These are phyloP conservation scores for Polydrusus pterygomalis DNA, from an alignment of 2,888 invertebrate species.

Conservation along the genomic window DNA sequence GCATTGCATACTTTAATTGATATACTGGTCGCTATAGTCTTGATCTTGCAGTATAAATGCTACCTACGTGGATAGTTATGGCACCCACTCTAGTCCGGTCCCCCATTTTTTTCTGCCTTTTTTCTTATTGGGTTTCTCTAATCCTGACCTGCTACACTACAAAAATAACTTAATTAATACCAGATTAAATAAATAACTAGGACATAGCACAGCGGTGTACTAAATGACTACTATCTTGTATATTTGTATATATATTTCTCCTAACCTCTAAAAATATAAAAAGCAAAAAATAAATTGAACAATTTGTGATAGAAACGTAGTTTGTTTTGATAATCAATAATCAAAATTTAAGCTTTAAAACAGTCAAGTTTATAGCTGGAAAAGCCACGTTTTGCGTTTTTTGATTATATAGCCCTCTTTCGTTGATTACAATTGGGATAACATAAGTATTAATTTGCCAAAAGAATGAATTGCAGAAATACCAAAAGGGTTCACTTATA, in stretches of 20 bases:
- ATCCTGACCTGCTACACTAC: conserved; percentile 11
- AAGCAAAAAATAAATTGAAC: conserved; percentile 4
- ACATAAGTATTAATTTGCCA: too few species aligned
- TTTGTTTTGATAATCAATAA: conserved; percentile 6
- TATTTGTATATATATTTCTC: conserved; percentile 22
- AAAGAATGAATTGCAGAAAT: too few species aligned
- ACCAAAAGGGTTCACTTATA: too few species aligned
- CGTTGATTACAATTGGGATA: too few species aligned
- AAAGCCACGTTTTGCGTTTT: too few species aligned
- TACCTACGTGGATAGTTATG: too few species aligned
- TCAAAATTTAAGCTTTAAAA: conserved; percentile 22
- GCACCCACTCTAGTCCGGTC: too few species aligned
- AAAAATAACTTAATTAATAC: neutral
- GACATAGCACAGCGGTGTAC: conserved; percentile 30
- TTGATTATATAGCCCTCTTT: too few species aligned
- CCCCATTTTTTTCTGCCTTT: neutral
- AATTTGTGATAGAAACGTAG: conserved; percentile 9
- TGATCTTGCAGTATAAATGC: too few species aligned
- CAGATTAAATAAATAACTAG: neutral
- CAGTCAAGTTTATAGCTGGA: too few species aligned
- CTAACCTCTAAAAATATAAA: conserved; percentile 10
- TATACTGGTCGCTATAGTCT: too few species aligned
- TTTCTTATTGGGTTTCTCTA: neutral
- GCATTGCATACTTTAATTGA: too few species aligned
- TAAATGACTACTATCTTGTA: conserved; percentile 29